Conservation (phyloP, 2,113 vertebrate species). For the Phrynosoma blainvillii region DNA sequence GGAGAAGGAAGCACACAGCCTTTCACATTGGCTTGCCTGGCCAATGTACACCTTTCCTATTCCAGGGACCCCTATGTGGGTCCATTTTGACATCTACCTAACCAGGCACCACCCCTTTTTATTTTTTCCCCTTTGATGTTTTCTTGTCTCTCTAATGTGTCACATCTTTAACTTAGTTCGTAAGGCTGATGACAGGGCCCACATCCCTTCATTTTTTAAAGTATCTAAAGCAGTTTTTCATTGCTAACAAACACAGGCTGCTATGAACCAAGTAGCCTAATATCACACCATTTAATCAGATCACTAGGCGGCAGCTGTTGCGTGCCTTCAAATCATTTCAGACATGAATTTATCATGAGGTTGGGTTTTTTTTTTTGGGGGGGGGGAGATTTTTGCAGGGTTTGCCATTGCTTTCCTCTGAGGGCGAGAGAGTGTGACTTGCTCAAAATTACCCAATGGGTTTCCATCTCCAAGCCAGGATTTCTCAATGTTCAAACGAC, state of each 20-base stretch:
- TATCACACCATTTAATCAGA: background rate
- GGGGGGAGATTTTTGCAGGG: too few species aligned
- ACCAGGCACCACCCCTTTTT: background rate
- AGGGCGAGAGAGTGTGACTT: too few species aligned
- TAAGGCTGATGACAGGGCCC: too few species aligned
- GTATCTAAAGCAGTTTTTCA: background rate
- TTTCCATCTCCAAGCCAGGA: too few species aligned
- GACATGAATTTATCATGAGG: too few species aligned
- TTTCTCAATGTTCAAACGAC: too few species aligned
- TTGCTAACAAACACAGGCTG: background rate
- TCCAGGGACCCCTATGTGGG: background rate
- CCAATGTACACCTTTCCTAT: background rate
- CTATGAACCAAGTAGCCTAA: background rate
- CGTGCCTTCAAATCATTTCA: too few species aligned
- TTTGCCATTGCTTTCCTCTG: too few species aligned
- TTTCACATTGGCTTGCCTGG: background rate
- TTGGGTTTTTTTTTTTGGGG: too few species aligned
- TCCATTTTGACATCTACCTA: background rate
- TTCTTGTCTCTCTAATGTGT: background rate
- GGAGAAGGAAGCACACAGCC: background rate
- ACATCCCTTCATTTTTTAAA: background rate
- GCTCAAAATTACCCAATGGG: too few species aligned
- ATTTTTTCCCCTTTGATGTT: background rate
- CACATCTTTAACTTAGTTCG: too few species aligned
- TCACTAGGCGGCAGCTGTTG: too few species aligned